These are phyloP conservation scores for Nyctalus aviator DNA, from an alignment of 2,797 vertebrate genomes.

Conservation along the genomic window DNA sequence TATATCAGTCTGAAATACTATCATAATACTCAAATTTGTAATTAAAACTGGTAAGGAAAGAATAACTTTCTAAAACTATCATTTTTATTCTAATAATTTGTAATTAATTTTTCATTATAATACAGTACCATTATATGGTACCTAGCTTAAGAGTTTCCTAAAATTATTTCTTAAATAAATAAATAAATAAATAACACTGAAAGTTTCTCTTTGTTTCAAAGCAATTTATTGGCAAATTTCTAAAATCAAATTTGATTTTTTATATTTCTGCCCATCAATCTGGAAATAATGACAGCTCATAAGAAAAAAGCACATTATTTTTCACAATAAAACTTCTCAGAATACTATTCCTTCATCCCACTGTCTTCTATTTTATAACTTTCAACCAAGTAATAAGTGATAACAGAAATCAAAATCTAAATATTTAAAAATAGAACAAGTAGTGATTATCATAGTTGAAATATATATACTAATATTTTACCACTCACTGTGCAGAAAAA, in stretches of 20 bases:
- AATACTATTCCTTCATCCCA: slow-evolving; percentile 10
- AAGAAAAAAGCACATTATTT: slow-evolving; percentile 64
- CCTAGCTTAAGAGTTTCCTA: slow-evolving; percentile 54
- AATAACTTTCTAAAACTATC: slow-evolving; percentile 46
- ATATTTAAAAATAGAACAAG: slow-evolving; percentile 9
- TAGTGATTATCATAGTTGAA: neutral
- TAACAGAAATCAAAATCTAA: slow-evolving; percentile 58
- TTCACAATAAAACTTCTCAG: slow-evolving; percentile 43
- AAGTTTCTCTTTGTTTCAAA: slow-evolving; percentile 54
- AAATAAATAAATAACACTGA: neutral
- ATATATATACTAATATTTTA: slow-evolving; percentile 1
- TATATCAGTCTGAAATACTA: slow-evolving; percentile 42
- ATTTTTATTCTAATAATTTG: slow-evolving; percentile 58
- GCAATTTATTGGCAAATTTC: slow-evolving; percentile 55
- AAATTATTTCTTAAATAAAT: slow-evolving; percentile 51
- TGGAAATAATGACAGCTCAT: slow-evolving; percentile 75
- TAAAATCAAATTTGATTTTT: slow-evolving; percentile 52
- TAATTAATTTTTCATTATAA: slow-evolving; percentile 27
- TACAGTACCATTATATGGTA: slow-evolving; percentile 32
- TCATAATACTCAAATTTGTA: slow-evolving; percentile 36
- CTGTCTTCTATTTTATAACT: slow-evolving; percentile 46
- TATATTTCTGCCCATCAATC: slow-evolving; percentile 78
- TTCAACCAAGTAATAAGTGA: slow-evolving; percentile 45
- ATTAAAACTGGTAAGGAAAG: slow-evolving; percentile 67
- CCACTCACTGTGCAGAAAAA: slow-evolving; percentile 41